These are phyloP conservation scores for Harpalus rufipes DNA, from an alignment of 2,888 invertebrate genomes.

Conservation along the genomic window DNA sequence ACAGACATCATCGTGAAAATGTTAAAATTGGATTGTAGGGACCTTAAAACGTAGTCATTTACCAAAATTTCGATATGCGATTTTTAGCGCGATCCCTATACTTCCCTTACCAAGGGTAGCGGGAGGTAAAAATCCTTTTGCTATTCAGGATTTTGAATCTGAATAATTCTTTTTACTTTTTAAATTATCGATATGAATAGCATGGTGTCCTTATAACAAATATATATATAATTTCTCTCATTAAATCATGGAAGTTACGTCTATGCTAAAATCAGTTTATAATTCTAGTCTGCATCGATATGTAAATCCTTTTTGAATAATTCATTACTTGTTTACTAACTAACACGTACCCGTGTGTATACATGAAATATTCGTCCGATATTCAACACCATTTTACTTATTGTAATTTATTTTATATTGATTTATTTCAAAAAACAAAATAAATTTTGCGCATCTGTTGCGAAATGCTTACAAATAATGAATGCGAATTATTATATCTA, in stretches of 20 bases:
- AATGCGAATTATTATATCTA: neutral
- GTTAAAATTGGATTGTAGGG: no score
- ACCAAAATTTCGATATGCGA: no score
- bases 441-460: neutral
- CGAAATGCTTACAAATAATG: neutral
- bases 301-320: slow-evolving; percentile 20
- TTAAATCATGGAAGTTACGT: neutral
- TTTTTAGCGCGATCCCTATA: no score
- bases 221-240: no score
- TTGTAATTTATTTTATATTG: slow-evolving; percentile 14
- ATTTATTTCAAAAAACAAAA: slow-evolving; percentile 22
- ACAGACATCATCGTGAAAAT: no score
- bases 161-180: no score
- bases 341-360: neutral
- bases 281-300: neutral
- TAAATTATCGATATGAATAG: no score
- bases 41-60: no score
- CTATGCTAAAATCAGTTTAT: slow-evolving; percentile 8
- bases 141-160: no score
- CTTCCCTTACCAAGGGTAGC: no score
- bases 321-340: slow-evolving; percentile 27
- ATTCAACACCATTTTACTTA: slow-evolving; percentile 1
- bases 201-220: no score
- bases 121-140: no score
- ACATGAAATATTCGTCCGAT: slow-evolving; percentile 6